Evolutionary conservation across 2,888 invertebrate species (phyloP).

Genomic region (Lapara coniferarum): DNA sequence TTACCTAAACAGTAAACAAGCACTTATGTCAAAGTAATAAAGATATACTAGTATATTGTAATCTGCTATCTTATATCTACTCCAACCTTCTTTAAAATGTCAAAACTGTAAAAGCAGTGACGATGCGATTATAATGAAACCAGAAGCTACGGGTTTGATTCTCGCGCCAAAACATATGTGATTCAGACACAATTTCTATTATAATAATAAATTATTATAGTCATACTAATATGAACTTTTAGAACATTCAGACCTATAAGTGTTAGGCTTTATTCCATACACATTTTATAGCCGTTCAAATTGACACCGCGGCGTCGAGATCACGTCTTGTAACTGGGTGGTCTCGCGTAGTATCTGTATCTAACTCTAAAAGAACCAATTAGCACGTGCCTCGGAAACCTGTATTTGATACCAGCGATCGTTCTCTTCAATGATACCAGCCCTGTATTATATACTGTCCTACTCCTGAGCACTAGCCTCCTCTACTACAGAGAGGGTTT

Average conservation of each 20-base stretch:
- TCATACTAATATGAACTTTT: neutral
- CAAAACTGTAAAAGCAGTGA: neutral
- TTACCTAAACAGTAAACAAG: neutral
- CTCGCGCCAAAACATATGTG: too few relatives aligned
- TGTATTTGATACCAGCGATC: neutral
- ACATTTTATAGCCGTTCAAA: slow-evolving; percentile 11
- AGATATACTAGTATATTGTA: too few relatives aligned
- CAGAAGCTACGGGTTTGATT: too few relatives aligned
- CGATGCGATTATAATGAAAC: neutral
- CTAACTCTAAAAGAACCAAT: slow-evolving; percentile 9
- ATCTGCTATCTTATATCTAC: too few relatives aligned
- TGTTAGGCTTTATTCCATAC: neutral
- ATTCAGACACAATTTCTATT: too few relatives aligned
- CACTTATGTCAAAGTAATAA: neutral
- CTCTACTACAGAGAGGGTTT: too few relatives aligned
- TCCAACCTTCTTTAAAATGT: too few relatives aligned
- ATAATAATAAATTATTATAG: too few relatives aligned
- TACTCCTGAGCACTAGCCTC: too few relatives aligned
- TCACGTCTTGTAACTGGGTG: neutral
- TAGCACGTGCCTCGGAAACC: neutral
- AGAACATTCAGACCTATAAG: neutral
- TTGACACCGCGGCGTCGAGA: neutral
- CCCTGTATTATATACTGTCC: too few relatives aligned
- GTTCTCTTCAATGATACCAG: neutral
- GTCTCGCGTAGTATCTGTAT: neutral